Evolutionary conservation across 2,888 invertebrate genomes (phyloP), one percentile per base, ranked within the genome.

Genomic region (Chouioia cunea): DNA sequence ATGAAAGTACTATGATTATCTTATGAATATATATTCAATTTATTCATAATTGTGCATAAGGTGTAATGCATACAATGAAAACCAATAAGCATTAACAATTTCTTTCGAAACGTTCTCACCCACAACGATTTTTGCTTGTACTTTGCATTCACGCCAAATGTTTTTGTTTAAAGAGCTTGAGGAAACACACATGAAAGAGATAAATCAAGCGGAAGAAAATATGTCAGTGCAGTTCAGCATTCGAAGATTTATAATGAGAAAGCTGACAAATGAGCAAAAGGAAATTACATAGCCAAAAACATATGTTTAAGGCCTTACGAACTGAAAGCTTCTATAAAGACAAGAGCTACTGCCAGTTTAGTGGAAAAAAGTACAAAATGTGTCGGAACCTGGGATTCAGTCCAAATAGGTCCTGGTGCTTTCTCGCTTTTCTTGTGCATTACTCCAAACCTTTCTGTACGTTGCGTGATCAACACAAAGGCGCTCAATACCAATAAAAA

Each of bases 321-420:
- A 43, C 16, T 56, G 48, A 47, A 36, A 36, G 36, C 36, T 36
- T 10, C 36, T 36, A 36, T 36, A 36, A 36, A 36, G 36, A 36
- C 36, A 36, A 36, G 36, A 36, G 36, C 36, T 12, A 36, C 4
- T 36, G 36, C 36, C 36, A 36, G 36, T 36, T 36, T 36, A 12
- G 6, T 10, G 36, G 36, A 36, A 4, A 36, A 36, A 36, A 36
- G 12, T 62, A 52, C 36, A 57, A 52, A 66, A 50, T 57, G 69
- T 76, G 70, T 70, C 68, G 73, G 68, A 65, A 52, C 73, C 77
- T 76, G 80, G 80, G 79, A 81, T 79, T 77, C 74, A 74, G 73
- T 79, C 80, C 80, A 81, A 80, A 79, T 79, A 78, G 79, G 80
- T 77, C 79, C 76, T 77, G 8, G 43, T 16, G 43, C 53, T 73